Percentiles rank a stretch among this genome's conserved stretches.
These are phyloP conservation scores for Pavo muticus DNA, from an alignment of 2,113 vertebrate genomes.

Conservation along the genomic window DNA sequence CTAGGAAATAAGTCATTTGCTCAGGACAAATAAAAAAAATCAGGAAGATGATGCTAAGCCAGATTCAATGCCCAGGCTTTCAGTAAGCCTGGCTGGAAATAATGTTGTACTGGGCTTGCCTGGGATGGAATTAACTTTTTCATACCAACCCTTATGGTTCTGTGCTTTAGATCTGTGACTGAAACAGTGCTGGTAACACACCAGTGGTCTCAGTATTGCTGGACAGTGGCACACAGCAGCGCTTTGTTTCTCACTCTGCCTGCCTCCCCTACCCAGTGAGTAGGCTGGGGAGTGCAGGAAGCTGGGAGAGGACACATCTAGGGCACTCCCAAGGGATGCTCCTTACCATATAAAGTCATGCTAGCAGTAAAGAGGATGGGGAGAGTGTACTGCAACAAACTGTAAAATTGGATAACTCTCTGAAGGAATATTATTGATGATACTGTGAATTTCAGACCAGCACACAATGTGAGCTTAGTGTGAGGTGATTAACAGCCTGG, in stretches of 20 bases:
- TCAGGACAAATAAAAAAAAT: not conserved
- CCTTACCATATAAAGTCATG: not conserved
- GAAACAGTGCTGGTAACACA: not conserved
- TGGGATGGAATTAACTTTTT: not conserved
- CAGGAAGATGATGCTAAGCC: not conserved
- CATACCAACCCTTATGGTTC: not conserved
- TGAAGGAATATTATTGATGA: not conserved
- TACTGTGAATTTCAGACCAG: not conserved
- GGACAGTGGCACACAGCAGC: not conserved
- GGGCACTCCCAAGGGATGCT: not conserved
- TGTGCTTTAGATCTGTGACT: not conserved
- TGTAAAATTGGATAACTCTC: not conserved
- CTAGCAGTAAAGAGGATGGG: not conserved
- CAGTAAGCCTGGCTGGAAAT: not conserved
- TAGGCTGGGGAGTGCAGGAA: not conserved
- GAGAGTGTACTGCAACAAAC: not conserved
- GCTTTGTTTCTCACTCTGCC: not conserved
- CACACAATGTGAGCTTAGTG: not conserved
- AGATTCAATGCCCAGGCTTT: not conserved
- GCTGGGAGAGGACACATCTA: not conserved
- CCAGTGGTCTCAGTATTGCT: not conserved
- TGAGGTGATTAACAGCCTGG: not conserved
- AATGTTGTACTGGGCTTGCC: not conserved
- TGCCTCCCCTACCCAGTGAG: rapidly evolving
- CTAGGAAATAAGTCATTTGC: not conserved